Evolutionary conservation across 2,113 vertebrate genomes (phyloP).

Genomic region (Stigmatopora nigra): DNA sequence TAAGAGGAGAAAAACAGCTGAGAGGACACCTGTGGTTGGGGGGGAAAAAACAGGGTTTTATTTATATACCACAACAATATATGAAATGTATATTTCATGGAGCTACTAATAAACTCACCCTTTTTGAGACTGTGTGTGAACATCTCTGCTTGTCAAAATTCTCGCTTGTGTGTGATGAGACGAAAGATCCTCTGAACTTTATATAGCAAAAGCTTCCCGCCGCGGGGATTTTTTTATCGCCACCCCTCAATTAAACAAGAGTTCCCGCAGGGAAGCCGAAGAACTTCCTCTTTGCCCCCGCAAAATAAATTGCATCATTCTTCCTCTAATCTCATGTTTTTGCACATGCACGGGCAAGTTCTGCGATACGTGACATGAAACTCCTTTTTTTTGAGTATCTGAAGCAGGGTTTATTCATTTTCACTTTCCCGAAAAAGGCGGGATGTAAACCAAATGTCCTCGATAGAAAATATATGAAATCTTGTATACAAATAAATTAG

Average conservation of each 20-base stretch:
- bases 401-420: conserved; percentile 19
- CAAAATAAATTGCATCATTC: conserved; percentile 19
- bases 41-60: neutral
- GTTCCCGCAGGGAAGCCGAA: neutral
- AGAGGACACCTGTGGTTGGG: conserved; percentile 21
- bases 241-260: conserved; percentile 37
- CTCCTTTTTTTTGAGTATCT: too few species aligned
- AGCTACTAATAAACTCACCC: conserved; percentile 16
- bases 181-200: conserved; percentile 12
- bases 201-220: conserved; percentile 19
- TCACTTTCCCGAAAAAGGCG: conserved; percentile 34
- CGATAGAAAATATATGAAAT: conserved; percentile 67
- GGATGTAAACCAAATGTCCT: conserved; percentile 42
- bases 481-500: conserved; percentile 48
- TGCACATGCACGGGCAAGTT: conserved; percentile 46
- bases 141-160: conserved; percentile 34
- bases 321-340: conserved; percentile 21
- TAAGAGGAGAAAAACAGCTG: conserved; percentile 26
- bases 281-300: conserved; percentile 19
- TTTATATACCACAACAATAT: neutral
- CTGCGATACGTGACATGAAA: neutral
- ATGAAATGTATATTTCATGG: neutral
- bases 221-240: neutral
- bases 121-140: conserved; percentile 26
- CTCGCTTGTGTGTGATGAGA: neutral